A percentile compares a stretch with the other conserved stretches of the same genome.
These are phyloP conservation scores for Ophion ellenae DNA, from an alignment of 2,888 invertebrate species.

Conservation along the genomic window DNA sequence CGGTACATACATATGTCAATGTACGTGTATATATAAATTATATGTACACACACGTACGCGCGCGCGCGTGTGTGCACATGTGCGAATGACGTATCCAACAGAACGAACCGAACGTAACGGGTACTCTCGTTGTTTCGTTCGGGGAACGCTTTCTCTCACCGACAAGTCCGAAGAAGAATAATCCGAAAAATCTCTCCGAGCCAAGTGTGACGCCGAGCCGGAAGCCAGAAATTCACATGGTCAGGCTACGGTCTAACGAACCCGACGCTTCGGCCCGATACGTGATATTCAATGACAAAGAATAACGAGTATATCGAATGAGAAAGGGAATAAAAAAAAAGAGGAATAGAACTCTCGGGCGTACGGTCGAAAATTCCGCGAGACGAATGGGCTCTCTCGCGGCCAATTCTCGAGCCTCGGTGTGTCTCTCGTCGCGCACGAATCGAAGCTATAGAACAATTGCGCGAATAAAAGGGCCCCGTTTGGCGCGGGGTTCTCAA, in stretches of 20 bases:
- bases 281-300: conserved; percentile 40
- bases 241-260: conserved; percentile 6
- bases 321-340: conserved; percentile 67
- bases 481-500: neutral
- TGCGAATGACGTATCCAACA: neutral
- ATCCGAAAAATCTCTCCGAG: conserved; percentile 59
- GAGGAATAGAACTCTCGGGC: neutral
- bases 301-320: conserved; percentile 28
- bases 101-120: conserved; percentile 34
- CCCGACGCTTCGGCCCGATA: conserved; percentile 47
- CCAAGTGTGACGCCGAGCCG: conserved; percentile 52
- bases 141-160: conserved; percentile 38
- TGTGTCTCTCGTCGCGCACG: neutral
- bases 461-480: neutral
- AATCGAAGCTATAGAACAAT: neutral
- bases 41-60: neutral
- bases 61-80: neutral
- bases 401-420: conserved; percentile 19
- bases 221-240: conserved; percentile 26
- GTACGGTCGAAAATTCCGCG: conserved; percentile 50
- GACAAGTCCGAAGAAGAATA: neutral
- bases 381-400: conserved; percentile 67
- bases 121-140: conserved; percentile 58
- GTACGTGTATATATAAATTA: conserved; percentile 19
- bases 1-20: conserved; percentile 32